Base-by-base conservation (phyloP, 2,113 vertebrate species). In the Callocephalon fimbriatum region DNA sequence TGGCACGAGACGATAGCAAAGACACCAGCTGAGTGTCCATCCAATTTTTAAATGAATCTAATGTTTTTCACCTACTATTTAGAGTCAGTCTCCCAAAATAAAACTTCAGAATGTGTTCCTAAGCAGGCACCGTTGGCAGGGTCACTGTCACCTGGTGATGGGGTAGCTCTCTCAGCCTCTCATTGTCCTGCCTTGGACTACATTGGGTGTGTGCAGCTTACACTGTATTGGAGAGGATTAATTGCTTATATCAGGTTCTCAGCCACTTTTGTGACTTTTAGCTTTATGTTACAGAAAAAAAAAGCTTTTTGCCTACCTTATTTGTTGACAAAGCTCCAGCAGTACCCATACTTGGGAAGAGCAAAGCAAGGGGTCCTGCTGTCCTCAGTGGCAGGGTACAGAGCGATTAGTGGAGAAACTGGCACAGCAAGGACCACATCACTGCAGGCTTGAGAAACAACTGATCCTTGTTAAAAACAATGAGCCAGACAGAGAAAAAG, bases 191-290 rank as follows among this genome's bases (percentile, higher is more conserved):
- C 15, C 23, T 47, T 40, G 25, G 32, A 32, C 12, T n/a, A 0
- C 2, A 1, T 19, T 38, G 27, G 2, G 25, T 6, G 9, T 4
- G 3, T 42, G 71, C 2, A 1, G 8, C 18, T 70, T 51, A 38
- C 10, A 26, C 16, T 1, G 0, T 18, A 5, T 19, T 27, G 25
- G 15, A 37, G 62, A 47, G 3, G 2, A 61, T 51, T 21, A 58
- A 37, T 27, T 37, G 12, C 12, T 62, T 66, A 42, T 7, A 21
- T 5, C 62, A 42, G 4, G 20, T 59, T 12, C 48, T 63, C 47
- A 68, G 75, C 19, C 20, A 17, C n/a, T 51, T 2, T 0, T n/a
- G 19, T 51, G 48, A 76, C 45, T 90, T 71, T 15, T 13, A 65
- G 32, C 48, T 58, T 63, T 40, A 31, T 7, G 11, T 12, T 51